Percentiles rank a stretch among this genome's conserved stretches.
Conservation (phyloP, 2,888 invertebrate species). For the Aphidius colemani region DNA sequence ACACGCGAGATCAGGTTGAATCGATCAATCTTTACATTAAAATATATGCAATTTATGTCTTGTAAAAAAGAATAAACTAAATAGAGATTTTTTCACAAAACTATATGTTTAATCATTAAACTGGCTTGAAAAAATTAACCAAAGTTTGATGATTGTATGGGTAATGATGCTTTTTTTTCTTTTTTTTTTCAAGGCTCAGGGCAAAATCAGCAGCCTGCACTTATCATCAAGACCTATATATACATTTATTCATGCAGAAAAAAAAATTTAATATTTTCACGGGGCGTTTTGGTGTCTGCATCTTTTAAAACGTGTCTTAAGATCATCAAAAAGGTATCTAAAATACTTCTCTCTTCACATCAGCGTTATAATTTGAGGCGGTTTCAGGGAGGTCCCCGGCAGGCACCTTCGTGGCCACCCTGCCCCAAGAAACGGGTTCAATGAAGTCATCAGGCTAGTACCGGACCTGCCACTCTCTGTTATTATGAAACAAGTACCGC, state of each 20-base stretch:
- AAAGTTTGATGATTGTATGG: too few species aligned
- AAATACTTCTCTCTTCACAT: slow-evolving; percentile 31
- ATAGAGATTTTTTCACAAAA: too few species aligned
- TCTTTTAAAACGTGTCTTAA: slow-evolving; percentile 46
- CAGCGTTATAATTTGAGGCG: slow-evolving; percentile 59
- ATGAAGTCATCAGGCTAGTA: slow-evolving; percentile 60
- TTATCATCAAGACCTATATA: too few species aligned
- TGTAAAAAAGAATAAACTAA: too few species aligned
- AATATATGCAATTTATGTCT: too few species aligned
- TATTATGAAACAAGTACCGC: slow-evolving; percentile 59
- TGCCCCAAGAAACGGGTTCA: slow-evolving; percentile 46
- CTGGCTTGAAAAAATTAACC: too few species aligned
- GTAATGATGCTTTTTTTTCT: too few species aligned
- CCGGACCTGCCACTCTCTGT: slow-evolving; percentile 53
- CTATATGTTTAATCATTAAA: too few species aligned
- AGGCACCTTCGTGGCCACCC: slow-evolving; percentile 40
- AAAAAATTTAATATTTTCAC: slow-evolving; percentile 15
- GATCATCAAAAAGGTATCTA: slow-evolving; percentile 52
- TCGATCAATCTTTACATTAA: slow-evolving; percentile 8
- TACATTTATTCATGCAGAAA: neutral
- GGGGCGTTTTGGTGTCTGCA: slow-evolving; percentile 19
- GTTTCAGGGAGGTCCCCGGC: slow-evolving; percentile 59
- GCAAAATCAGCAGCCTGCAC: too few species aligned
- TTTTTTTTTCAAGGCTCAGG: too few species aligned
- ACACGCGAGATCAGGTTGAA: neutral